Evolutionary conservation across 2,888 invertebrate genomes (phyloP).

Genomic region (Ectemnius lituratus): DNA sequence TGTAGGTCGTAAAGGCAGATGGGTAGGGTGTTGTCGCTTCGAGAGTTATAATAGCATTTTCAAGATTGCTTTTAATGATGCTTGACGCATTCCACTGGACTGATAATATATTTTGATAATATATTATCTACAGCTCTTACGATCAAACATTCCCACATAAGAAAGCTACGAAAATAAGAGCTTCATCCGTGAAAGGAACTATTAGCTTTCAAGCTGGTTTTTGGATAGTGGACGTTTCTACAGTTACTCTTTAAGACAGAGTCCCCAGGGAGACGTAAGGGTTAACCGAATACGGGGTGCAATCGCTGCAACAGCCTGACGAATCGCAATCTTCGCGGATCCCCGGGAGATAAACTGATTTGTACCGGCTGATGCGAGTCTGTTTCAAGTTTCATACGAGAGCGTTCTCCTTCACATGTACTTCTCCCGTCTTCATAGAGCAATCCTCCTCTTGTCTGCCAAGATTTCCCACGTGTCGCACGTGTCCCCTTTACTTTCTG

Average conservation of each 20-base stretch:
- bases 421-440: conserved; percentile 33
- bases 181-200: too few species aligned
- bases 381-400: conserved; percentile 36
- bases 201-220: too few species aligned
- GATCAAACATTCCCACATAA: background rate
- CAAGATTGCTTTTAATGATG: background rate
- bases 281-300: conserved; percentile 10
- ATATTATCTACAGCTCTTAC: background rate
- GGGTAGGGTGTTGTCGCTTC: background rate
- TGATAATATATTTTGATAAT: background rate
- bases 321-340: conserved; percentile 43
- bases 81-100: background rate
- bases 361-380: conserved; percentile 42
- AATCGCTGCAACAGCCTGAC: conserved; percentile 11
- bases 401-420: conserved; percentile 7
- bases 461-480: conserved; percentile 61
- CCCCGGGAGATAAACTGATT: conserved; percentile 46
- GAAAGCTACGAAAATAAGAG: background rate
- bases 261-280: too few species aligned
- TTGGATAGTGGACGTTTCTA: too few species aligned
- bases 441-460: conserved; percentile 40
- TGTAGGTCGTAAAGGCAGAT: conserved; percentile 11
- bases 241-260: too few species aligned
- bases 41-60: background rate
- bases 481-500: conserved; percentile 60